Evolutionary conservation across 2,888 invertebrate genomes (phyloP).

Genomic region (Heliconius ethilla): DNA sequence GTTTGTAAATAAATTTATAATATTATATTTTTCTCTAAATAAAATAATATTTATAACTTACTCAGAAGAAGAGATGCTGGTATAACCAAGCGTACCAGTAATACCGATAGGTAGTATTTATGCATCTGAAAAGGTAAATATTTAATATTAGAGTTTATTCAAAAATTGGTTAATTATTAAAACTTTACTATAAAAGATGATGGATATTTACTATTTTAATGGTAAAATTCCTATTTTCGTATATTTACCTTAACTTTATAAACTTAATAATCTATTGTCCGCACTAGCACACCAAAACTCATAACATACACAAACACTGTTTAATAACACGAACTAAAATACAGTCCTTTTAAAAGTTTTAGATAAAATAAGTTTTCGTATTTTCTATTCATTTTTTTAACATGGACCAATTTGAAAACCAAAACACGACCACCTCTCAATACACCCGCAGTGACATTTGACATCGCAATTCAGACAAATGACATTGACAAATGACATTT

Average conservation of each 20-base stretch:
- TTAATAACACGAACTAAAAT: slow-evolving; percentile 40
- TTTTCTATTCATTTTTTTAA: slow-evolving; percentile 60
- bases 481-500: slow-evolving; percentile 24
- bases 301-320: slow-evolving; percentile 32
- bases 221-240: not conserved
- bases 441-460: slow-evolving; percentile 56
- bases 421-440: slow-evolving; percentile 63
- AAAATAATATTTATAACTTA: slow-evolving; percentile 55
- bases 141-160: not conserved
- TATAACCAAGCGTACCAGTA: slow-evolving; percentile 67
- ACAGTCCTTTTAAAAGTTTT: slow-evolving; percentile 51
- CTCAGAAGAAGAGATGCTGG: slow-evolving; percentile 68
- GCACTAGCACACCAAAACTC: slow-evolving; percentile 33
- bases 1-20: not conserved
- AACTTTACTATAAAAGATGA: not conserved
- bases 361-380: slow-evolving; percentile 54
- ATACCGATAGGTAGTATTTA: slow-evolving; percentile 59
- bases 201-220: not conserved
- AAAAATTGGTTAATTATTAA: not conserved
- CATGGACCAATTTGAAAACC: slow-evolving; percentile 55
- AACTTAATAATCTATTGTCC: slow-evolving; percentile 18
- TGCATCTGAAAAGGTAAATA: slow-evolving; percentile 62
- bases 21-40: not conserved
- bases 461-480: slow-evolving; percentile 8
- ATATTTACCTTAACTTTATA: slow-evolving; percentile 11